Evolutionary conservation across 2,888 invertebrate species (phyloP), one percentile per base, ranked within the genome.

Genomic region (Macrophya annulata): DNA sequence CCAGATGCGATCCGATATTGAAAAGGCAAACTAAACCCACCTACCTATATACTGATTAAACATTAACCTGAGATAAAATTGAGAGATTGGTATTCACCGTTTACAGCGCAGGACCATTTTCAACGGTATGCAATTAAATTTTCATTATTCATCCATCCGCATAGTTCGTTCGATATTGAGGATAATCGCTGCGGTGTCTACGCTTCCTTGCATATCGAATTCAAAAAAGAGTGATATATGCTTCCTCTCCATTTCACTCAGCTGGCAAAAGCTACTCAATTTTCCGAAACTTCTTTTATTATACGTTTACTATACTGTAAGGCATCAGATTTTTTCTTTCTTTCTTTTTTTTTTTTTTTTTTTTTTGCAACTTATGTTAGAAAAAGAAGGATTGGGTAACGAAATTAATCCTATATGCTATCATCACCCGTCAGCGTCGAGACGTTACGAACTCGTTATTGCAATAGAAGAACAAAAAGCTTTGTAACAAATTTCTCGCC

Each of bases 91-190:
- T 62, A 81, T 43, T 43, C 21, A 21, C 15, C 37, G 59, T 59
- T 77, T 17, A 77, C 25, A 6, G 17, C 15, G 15, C 51, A 31
- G 43, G 40, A 43, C 62, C n/a, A 81, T 81, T 62, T 12, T 17
- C 17, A 81, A 62, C 6, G 81, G 62, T 62, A 81, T 81, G 81
- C 62, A 62, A 59, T 81, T 81, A 15, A n/a, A 81, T 81, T 81
- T 40, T 81, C 43, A 12, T 40, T 55, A n/a, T 48, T 77, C 77
- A 55, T 51, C 37, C 12, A 77, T 77, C 37, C 37, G 77, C 10
- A 37, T 77, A 55, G 55, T 77, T 55, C 48, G 15, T 21, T 9
- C 4, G 37, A 77, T 25, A 45, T 74, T 8, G 45, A 12, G 25
- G 6, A 74, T 45, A n/a, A 74, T 15, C 68, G 31, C 5, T 17